These are phyloP conservation scores for Macquaria ambigua DNA, from an alignment of 2,113 vertebrate species.

Conservation along the genomic window DNA sequence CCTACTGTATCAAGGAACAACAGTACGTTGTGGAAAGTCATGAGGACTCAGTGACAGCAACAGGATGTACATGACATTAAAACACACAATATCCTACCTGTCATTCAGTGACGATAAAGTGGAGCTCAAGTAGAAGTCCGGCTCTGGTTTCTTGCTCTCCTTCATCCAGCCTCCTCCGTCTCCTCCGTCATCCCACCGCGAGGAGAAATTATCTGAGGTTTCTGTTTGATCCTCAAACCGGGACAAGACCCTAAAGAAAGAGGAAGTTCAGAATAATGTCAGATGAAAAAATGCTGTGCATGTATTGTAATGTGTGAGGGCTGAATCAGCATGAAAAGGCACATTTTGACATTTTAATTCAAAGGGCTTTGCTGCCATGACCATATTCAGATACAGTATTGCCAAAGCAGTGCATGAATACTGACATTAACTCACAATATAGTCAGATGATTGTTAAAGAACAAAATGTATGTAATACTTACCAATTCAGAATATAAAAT, in stretches of 20 bases:
- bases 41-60: not conserved
- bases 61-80: no score
- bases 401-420: not conserved
- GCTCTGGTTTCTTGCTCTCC: conserved; percentile 83
- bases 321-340: not conserved
- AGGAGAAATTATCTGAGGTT: conserved; percentile 81
- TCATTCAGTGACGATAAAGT: conserved; percentile 84
- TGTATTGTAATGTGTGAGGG: not conserved
- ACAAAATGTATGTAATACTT: not conserved
- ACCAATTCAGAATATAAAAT: not conserved
- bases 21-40: not conserved
- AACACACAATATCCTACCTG: conserved; percentile 79
- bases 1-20: not conserved
- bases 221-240: conserved; percentile 87
- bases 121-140: conserved; percentile 82
- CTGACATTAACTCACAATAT: not conserved
- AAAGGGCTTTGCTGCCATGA: not conserved
- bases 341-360: not conserved
- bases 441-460: not conserved
- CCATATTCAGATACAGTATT: not conserved
- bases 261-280: not conserved
- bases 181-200: conserved; percentile 86
- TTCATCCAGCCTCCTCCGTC: conserved; percentile 88
- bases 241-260: conserved; percentile 42
- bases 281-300: not conserved